These are phyloP conservation scores for Melitaea athalia DNA, from an alignment of 2,888 invertebrate genomes.

Conservation along the genomic window DNA sequence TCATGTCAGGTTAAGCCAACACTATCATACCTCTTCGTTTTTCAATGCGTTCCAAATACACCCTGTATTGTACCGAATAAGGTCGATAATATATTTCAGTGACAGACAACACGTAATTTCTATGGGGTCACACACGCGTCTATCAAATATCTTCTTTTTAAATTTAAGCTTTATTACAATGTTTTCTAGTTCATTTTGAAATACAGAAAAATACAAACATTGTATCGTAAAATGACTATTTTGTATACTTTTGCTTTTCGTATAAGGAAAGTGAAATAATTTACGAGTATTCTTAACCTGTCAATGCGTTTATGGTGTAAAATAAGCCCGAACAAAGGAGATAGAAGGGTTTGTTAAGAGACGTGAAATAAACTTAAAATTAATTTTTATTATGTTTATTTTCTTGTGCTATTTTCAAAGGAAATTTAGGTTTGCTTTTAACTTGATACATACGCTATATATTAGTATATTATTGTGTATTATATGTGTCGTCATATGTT, in stretches of 20 bases:
- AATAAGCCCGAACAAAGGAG: not conserved
- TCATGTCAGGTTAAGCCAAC: no score
- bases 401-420: no score
- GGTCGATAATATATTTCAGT: conserved; percentile 15
- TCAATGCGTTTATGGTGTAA: conserved; percentile 2
- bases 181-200: conserved; percentile 26
- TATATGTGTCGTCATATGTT: no score
- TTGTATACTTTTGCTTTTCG: conserved; percentile 45
- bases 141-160: conserved; percentile 13
- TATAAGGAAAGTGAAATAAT: conserved; percentile 44
- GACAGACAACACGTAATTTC: conserved; percentile 13
- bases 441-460: no score
- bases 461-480: no score
- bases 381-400: no score
- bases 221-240: conserved; percentile 40
- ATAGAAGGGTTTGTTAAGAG: not conserved
- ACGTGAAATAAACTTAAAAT: no score
- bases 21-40: no score
- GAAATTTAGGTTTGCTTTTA: no score
- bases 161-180: conserved; percentile 13
- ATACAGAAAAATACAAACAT: conserved; percentile 9
- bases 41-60: no score
- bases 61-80: conserved; percentile 20
- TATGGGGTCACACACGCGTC: conserved; percentile 43
- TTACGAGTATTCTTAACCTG: conserved; percentile 13